Conservation (phyloP, 2,113 vertebrate species). For the Oxyura jamaicensis region DNA sequence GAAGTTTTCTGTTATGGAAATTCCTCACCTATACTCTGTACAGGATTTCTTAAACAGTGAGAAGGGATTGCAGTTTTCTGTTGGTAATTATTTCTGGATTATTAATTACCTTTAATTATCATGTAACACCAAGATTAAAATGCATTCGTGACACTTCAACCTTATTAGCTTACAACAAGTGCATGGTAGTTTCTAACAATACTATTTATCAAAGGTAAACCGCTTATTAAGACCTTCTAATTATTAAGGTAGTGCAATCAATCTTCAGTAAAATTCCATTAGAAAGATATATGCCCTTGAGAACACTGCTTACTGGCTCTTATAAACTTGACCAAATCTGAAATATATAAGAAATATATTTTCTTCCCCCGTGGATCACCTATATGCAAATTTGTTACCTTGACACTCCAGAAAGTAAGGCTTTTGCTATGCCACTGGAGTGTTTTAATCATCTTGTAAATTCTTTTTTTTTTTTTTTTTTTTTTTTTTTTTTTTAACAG, state of each 20-base stretch:
- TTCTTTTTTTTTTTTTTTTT: neutral
- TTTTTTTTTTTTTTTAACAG: neutral
- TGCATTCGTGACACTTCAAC: conserved; percentile 66
- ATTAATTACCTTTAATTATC: conserved; percentile 63
- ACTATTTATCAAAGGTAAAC: conserved; percentile 76
- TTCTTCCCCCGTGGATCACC: neutral
- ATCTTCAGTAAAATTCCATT: conserved; percentile 71
- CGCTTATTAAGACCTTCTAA: conserved; percentile 75
- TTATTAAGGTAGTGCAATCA: conserved; percentile 74
- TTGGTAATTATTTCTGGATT: conserved; percentile 45
- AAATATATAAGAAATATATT: neutral
- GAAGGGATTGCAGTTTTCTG: neutral
- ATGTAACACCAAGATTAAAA: conserved; percentile 59
- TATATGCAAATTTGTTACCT: neutral
- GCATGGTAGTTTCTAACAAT: conserved; percentile 34
- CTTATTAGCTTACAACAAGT: conserved; percentile 67
- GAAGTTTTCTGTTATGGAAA: neutral
- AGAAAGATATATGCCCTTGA: conserved; percentile 62
- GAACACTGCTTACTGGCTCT: conserved; percentile 43
- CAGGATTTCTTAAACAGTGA: neutral
- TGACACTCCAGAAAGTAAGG: neutral
- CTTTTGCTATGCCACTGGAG: neutral
- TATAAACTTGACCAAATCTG: conserved; percentile 50
- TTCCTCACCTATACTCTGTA: neutral
- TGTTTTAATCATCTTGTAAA: neutral